These are phyloP conservation scores for Rhagologus leucostigma DNA, from an alignment of 2,113 vertebrate species.

Conservation along the genomic window DNA sequence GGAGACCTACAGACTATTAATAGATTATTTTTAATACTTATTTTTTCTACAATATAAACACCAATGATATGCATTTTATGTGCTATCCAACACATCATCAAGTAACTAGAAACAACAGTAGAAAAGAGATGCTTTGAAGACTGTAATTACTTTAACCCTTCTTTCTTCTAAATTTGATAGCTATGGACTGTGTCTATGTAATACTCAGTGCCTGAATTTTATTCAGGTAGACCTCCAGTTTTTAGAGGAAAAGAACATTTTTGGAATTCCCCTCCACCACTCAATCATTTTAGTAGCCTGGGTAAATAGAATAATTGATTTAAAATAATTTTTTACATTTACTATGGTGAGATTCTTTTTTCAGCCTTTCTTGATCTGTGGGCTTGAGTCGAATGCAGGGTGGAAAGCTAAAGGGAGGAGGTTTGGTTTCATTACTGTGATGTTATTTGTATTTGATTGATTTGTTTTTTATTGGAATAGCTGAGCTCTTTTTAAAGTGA, in stretches of 20 bases:
- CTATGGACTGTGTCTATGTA: not conserved
- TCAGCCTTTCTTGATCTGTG: not conserved
- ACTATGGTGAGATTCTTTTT: not conserved
- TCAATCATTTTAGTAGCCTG: not conserved
- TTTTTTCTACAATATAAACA: not conserved
- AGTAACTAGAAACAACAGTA: not conserved
- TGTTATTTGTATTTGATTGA: not conserved
- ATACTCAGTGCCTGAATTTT: not conserved
- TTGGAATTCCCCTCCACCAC: not conserved
- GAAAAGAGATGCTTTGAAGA: not conserved
- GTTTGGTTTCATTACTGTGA: not conserved
- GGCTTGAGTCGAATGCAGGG: not conserved
- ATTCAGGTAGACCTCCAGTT: not conserved
- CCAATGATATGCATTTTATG: not conserved
- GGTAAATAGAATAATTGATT: not conserved
- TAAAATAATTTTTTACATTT: not conserved
- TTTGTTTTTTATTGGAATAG: not conserved
- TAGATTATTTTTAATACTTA: not conserved
- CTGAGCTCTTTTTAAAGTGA: not conserved
- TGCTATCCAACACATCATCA: not conserved
- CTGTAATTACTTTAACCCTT: not conserved
- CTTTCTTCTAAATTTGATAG: not conserved
- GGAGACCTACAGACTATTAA: not conserved
- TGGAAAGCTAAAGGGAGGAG: not conserved
- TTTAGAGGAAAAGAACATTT: not conserved